Conservation (phyloP, 2,797 vertebrate species). For the Chrosomus eos region DNA sequence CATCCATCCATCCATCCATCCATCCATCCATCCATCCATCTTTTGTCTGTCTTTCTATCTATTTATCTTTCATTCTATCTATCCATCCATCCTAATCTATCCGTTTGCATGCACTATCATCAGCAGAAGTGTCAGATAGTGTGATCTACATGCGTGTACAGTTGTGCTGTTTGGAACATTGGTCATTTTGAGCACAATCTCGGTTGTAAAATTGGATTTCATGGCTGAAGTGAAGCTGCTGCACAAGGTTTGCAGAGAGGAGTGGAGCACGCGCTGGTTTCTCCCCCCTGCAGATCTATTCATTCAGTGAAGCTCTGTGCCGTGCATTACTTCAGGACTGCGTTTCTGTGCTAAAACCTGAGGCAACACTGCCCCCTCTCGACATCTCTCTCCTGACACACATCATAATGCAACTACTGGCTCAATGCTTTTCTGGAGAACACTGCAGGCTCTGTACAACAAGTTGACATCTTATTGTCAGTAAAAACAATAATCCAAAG, state of each 20-base stretch:
- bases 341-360: slow-evolving; percentile 60
- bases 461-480: neutral
- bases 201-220: slow-evolving; percentile 21
- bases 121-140: neutral
- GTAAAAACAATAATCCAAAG: neutral
- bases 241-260: slow-evolving; percentile 21
- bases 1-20: too few relatives aligned
- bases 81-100: too few relatives aligned
- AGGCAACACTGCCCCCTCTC: slow-evolving; percentile 81
- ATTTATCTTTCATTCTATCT: too few relatives aligned
- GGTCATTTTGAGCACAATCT: slow-evolving; percentile 1
- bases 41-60: too few relatives aligned
- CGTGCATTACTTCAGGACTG: slow-evolving; percentile 67
- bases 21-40: too few relatives aligned
- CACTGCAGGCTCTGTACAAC: neutral
- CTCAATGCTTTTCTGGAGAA: neutral
- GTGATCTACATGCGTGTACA: neutral
- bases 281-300: slow-evolving; percentile 39
- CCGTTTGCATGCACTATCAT: neutral
- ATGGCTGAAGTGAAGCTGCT: slow-evolving; percentile 22
- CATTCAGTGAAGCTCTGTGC: slow-evolving; percentile 11
- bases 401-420: neutral
- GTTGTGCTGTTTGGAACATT: neutral
- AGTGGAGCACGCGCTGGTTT: slow-evolving; percentile 24
- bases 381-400: slow-evolving; percentile 55